These are phyloP conservation scores for Stenodera caucasica DNA, from an alignment of 2,888 invertebrate species.

Conservation along the genomic window DNA sequence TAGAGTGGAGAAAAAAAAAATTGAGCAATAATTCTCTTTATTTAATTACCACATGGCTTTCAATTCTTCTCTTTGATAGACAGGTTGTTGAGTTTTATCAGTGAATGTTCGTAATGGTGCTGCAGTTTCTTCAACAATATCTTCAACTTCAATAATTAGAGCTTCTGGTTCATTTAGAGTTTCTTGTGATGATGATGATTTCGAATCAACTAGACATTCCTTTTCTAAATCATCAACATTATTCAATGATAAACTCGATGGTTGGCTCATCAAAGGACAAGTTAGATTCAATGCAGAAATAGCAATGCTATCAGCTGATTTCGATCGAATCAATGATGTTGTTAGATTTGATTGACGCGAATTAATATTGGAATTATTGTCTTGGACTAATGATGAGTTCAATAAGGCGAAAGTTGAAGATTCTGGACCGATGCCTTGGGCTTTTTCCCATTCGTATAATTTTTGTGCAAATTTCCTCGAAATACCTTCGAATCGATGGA, in stretches of 20 bases:
- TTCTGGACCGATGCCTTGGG: conserved; percentile 83
- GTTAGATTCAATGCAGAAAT: conserved; percentile 48
- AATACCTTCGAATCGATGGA: conserved; percentile 83
- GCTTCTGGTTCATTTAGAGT: conserved; percentile 66
- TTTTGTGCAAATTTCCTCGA: conserved; percentile 88
- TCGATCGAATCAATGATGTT: conserved; percentile 65
- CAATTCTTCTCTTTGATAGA: conserved; percentile 70
- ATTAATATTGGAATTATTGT: conserved; percentile 6
- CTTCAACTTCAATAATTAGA: conserved; percentile 78
- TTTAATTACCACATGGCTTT: conserved; percentile 57
- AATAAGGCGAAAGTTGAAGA: conserved; percentile 81
- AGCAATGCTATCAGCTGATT: conserved; percentile 77
- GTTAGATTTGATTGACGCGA: conserved; percentile 13
- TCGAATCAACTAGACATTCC: conserved; percentile 49
- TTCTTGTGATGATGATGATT: conserved; percentile 43
- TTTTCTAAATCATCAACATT: conserved; percentile 70
- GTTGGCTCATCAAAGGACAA: conserved; percentile 63
- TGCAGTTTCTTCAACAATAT: conserved; percentile 77
- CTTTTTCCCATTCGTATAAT: conserved; percentile 89
- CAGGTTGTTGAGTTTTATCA: conserved; percentile 73
- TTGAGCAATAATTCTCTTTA: background rate
- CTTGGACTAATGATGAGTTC: conserved; percentile 60
- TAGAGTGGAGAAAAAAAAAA: background rate
- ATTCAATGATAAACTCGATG: conserved; percentile 74
- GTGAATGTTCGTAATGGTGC: conserved; percentile 69